Evolutionary conservation across 2,797 vertebrate genomes (phyloP), one percentile per base, ranked within the genome.

Genomic region (Pipistrellus pipistrellus): DNA sequence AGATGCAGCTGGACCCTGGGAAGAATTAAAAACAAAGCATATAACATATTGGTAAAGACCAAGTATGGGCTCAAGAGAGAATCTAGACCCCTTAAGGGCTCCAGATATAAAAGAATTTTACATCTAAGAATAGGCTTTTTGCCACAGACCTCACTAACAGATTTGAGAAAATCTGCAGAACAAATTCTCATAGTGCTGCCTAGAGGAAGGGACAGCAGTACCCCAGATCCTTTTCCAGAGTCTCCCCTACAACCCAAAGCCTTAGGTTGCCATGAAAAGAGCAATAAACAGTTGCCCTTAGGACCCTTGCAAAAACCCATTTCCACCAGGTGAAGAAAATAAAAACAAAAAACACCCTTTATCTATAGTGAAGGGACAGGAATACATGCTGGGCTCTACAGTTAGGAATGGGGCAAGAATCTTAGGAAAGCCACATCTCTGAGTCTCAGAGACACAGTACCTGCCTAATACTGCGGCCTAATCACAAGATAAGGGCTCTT

Each of bases 1-100:
- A 82, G 51, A 82, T 32, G 8, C 41, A 75, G 32, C 44, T 32
- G 78, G 38, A 94, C 25, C 20, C 23, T 55, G 59, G 8, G 9
- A 91, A 85, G 18, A 90, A 72, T 57, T 75, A n/a, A 75, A 21
- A 73, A 17, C 68, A 69, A 88, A 94, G 57, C 14, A 44, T 77
- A 59, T 53, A 20, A 78, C 25, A 51, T 68, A 75, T 18, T 88
- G 17, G 59, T 32, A 46, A 85, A 88, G 48, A 15, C 8, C 20
- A 88, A 51, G 20, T 75, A 46, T 71, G 17, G 18, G 41, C 11
- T 69, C 17, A 64, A 15, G 35, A 80, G 41, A 55, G 51, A 88
- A 77, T 59, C 66, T 1, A 84, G 30, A 93, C 2, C 1, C 30
- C 20, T 35, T 44, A 32, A 77, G 3, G 5, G 13, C 13, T 51